Percentiles rank a stretch among this genome's conserved stretches.
phyloP scores from a whole-genome alignment of 2,888 invertebrate species.

The Diploptera punctata region DNA sequence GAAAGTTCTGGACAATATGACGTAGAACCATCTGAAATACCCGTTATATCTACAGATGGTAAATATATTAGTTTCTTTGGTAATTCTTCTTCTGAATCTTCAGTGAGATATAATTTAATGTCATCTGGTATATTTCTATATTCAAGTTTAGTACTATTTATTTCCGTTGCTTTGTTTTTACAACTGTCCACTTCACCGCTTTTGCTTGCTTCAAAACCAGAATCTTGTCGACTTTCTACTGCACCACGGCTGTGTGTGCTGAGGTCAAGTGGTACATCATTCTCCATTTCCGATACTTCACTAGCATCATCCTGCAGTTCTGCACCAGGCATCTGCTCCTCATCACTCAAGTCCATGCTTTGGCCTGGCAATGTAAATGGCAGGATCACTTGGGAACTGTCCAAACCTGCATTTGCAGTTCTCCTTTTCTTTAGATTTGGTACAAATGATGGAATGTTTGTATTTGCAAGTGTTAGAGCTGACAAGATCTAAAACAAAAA shows the following conservation, averaged over 20 bases:
- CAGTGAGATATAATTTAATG: constrained; percentile 4
- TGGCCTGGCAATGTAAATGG: constrained; percentile 35
- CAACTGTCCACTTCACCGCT: background rate
- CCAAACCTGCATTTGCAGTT: constrained; percentile 59
- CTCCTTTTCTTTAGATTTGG: constrained; percentile 61
- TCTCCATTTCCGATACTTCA: background rate
- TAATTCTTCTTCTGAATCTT: constrained; percentile 30
- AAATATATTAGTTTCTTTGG: background rate
- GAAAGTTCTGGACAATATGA: constrained; percentile 38
- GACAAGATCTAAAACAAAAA: constrained; percentile 38
- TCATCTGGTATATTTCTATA: constrained; percentile 24
- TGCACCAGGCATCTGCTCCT: constrained; percentile 14
- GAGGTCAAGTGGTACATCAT: background rate
- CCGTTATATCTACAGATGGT: background rate
- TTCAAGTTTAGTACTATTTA: background rate
- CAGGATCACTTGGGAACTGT: constrained; percentile 49
- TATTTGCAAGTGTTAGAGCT: constrained; percentile 55
- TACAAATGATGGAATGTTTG: constrained; percentile 62
- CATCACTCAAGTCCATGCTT: constrained; percentile 35
- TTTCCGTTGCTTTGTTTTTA: background rate
- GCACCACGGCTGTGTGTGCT: no score
- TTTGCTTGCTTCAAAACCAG: background rate
- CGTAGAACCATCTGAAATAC: constrained; percentile 22
- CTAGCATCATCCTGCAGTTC: background rate
- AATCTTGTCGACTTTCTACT: background rate